Conservation (phyloP, 2,888 invertebrate genomes). For the Ametastegia equiseti region DNA sequence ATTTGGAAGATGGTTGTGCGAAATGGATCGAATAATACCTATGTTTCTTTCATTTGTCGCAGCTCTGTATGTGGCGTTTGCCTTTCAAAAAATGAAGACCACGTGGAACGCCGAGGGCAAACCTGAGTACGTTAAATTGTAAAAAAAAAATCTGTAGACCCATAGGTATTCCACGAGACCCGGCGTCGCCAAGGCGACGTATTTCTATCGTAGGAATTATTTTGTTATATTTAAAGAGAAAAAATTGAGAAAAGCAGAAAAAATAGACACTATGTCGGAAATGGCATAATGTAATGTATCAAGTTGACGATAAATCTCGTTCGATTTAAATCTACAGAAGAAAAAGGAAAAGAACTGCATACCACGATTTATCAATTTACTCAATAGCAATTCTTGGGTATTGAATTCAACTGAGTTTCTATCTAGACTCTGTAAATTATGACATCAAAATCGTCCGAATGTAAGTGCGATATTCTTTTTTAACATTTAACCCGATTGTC, state of each 20-base stretch:
- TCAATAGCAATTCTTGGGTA: neutral
- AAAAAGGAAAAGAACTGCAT: neutral
- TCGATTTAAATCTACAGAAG: neutral
- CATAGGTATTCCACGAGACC: neutral
- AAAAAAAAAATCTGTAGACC: neutral
- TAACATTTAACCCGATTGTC: neutral
- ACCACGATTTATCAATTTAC: neutral
- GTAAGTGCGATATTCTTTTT: neutral
- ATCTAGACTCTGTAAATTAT: neutral
- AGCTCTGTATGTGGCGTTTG: conserved; percentile 91
- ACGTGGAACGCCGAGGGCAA: conserved; percentile 82
- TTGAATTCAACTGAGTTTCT: neutral
- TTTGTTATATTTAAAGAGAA: conserved; percentile 18
- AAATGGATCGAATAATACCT: too few relatives aligned
- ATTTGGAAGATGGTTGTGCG: conserved; percentile 37
- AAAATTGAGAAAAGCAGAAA: neutral
- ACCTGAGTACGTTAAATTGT: conserved; percentile 78
- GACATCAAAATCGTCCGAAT: neutral
- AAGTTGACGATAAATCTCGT: neutral
- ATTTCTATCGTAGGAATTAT: conserved; percentile 21
- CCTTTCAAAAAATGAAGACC: conserved; percentile 87
- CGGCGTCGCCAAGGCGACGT: neutral
- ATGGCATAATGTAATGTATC: neutral
- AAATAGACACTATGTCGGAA: neutral
- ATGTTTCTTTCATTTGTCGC: conserved; percentile 52